Evolutionary conservation across 2,797 vertebrate genomes (phyloP), one percentile per base, ranked within the genome.

Genomic region (Eupleurogrammus muticus): DNA sequence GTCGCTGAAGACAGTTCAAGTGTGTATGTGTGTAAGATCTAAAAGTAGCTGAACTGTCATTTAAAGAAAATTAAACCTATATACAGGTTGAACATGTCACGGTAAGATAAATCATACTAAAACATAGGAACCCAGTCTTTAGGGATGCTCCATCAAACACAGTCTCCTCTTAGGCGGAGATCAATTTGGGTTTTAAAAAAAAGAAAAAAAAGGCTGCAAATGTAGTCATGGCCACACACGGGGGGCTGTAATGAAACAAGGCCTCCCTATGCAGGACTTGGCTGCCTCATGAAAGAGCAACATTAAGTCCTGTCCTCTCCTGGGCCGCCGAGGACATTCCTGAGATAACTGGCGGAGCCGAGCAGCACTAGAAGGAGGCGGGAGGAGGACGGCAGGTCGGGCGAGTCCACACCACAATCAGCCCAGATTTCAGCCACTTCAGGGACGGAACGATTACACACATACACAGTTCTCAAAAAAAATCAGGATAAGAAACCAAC

Each of bases 261-360:
- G 87, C 77, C 73, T 86, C 80, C 65, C 79, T 88, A 63, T 90
- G 86, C 65, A 75, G 62, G 70, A 36, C 61, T 77, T 59, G 70
- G 74, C 82, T 10, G 19, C 32, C 70, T 50, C 54, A 73, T 87
- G 84, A 87, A 91, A 86, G 87, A 84, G 77, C 76, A 89, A 87
- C 84, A 88, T 85, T 73, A 85, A 87, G 83, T 89, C 88, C 66
- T 65, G 79, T 86, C 70, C 72, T 81, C 52, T 88, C 72, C 75
- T 78, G 71, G 67, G 69, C 70, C 58, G 69, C 60, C 19, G 28
- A 82, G 89, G 85, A 91, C 92, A 93, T 93, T 93, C 92, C 89
- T 91, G 57, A 89, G 88, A 93, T 92, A 91, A 86, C 87, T 91
- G 84, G 85, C 89, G 81, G 78, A 70, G 83, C 17, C 71, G 76